These are phyloP conservation scores for Pelobates fuscus DNA, from an alignment of 2,113 vertebrate genomes.

Conservation along the genomic window DNA sequence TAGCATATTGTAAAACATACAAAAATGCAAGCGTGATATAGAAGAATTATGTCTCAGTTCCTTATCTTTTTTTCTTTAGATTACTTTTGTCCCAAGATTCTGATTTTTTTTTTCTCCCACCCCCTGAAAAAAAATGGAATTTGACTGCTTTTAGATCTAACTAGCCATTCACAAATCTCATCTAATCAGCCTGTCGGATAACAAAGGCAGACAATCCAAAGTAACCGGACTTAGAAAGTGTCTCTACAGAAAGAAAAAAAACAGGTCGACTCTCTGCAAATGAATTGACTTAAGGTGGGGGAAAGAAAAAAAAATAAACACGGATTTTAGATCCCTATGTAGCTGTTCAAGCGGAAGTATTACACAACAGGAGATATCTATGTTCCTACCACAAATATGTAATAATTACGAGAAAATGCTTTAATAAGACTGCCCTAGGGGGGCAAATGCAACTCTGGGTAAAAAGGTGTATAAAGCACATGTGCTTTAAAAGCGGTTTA, in stretches of 20 bases:
- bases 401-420: no score
- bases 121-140: constrained; percentile 5
- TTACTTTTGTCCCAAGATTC: constrained; percentile 28
- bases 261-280: background rate
- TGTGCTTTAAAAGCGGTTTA: no score
- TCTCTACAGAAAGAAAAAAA: background rate
- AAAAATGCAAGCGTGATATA: no score
- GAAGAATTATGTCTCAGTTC: background rate
- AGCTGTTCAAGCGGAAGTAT: no score
- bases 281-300: background rate
- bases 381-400: background rate
- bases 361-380: background rate
- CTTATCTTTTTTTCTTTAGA: constrained; percentile 9
- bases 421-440: no score
- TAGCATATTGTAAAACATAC: no score
- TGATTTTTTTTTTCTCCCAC: constrained; percentile 3
- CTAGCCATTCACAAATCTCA: background rate
- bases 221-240: background rate
- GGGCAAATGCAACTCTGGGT: background rate
- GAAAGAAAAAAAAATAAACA: no score
- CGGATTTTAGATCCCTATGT: no score
- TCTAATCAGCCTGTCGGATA: background rate
- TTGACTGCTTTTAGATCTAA: background rate
- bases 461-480: no score
- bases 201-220: constrained; percentile 17